phyloP scores from a whole-genome alignment of 2,797 vertebrate genomes.

The Erethizon dorsatum region DNA sequence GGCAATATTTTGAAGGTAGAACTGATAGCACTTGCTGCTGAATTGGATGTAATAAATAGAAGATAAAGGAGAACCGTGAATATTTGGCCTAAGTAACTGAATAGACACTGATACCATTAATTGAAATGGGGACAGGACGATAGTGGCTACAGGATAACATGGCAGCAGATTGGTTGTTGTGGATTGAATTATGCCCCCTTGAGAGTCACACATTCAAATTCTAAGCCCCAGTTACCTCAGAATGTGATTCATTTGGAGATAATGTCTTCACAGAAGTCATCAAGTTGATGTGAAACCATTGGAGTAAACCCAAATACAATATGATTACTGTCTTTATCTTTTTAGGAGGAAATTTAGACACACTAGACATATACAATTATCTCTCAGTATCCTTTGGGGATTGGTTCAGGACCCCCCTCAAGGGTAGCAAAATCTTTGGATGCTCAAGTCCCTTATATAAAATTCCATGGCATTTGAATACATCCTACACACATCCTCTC shows the following conservation, averaged over 20 bases:
- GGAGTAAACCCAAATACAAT: background rate
- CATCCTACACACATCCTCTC: background rate
- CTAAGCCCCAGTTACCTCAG: background rate
- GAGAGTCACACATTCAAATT: background rate
- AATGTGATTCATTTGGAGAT: constrained; percentile 15
- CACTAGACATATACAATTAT: background rate
- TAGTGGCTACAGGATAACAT: background rate
- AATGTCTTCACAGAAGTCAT: background rate
- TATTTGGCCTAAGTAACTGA: background rate
- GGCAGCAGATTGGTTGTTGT: background rate
- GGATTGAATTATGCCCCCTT: background rate
- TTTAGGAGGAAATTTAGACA: background rate
- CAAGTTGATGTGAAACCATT: background rate
- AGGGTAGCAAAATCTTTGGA: background rate
- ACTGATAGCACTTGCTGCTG: background rate
- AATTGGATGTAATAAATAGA: background rate
- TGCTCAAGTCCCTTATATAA: background rate
- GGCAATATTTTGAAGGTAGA: constrained; percentile 15
- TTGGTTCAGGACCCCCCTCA: background rate
- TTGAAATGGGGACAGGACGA: background rate
- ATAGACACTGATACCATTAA: background rate
- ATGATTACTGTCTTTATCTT: background rate
- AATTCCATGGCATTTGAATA: background rate
- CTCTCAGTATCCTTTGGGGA: background rate
- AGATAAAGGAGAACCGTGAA: background rate